Evolutionary conservation across 2,888 invertebrate genomes (phyloP), one percentile per base, ranked within the genome.

Genomic region (Eubasilissa splendida): DNA sequence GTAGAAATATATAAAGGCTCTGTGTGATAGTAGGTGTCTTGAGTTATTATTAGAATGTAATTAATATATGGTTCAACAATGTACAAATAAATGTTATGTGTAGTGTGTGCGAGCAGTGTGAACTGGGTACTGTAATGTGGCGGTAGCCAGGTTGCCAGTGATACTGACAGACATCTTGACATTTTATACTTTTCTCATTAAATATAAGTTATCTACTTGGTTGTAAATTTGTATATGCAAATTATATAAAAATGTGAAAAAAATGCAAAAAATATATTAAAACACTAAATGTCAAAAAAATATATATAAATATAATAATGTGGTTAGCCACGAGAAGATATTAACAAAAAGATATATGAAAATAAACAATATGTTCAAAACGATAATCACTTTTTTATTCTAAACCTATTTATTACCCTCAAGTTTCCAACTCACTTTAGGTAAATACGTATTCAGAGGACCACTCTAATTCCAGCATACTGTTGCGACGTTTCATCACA

Each of bases 11-110:
- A 79, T 68, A 79, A 76, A 82, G 82, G 80, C 80, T 74, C 82
- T 77, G 82, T 82, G 84, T 84, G 84, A 84, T 84, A 84, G 84
- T 82, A 82, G 81, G 82, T 82, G 82, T 84, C 81, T 79, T 14
- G 66, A 76, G 74, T 82, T 77, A 77, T 80, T 76, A 58, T 59
- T 76, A 54, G 66, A 78, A 50, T 42, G 42, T 42, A 42, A 42
- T 42, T 42, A 42, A 42, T 70, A 82, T 58, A 78, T 79, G 76
- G 79, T 81, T 83, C 60, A 83, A 83, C 75, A 76, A 81, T 82
- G 82, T 81, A 81, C 79, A 84, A 83, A 82, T 79, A 82, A 63
- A 79, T 82, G 71, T 77, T 74, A 77, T 77, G 71, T 71, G 54
- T 54, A 68, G 68, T 68, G 54, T 78, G 56, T 77, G 59, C 42